Evolutionary conservation across 2,113 vertebrate species (phyloP).

Genomic region (Glaucomys volans): DNA sequence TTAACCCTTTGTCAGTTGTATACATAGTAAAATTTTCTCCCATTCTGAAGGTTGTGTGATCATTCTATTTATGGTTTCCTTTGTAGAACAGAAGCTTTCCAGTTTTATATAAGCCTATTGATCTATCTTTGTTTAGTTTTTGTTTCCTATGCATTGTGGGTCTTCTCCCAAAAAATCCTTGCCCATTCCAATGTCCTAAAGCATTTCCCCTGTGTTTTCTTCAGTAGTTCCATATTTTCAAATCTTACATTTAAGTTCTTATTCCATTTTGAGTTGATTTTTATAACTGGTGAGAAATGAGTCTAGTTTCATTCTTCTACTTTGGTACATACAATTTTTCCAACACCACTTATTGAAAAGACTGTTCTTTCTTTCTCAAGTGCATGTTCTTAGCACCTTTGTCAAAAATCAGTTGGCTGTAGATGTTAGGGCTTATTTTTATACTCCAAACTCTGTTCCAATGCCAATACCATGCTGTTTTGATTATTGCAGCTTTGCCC

Average conservation of each 20-base stretch:
- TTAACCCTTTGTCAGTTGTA: too few relatives aligned
- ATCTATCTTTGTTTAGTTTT: neutral
- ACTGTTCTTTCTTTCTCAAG: neutral
- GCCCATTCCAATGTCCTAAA: neutral
- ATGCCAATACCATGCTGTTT: neutral
- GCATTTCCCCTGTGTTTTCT: neutral
- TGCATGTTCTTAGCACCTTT: neutral
- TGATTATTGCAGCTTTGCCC: neutral
- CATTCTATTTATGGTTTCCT: neutral
- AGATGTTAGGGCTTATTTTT: neutral
- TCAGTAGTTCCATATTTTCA: neutral
- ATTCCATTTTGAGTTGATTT: neutral
- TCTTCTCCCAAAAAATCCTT: neutral
- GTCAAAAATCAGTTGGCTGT: neutral
- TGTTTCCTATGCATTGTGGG: neutral
- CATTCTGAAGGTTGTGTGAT: too few relatives aligned
- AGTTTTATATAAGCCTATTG: neutral
- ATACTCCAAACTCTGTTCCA: neutral
- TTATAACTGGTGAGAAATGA: neutral
- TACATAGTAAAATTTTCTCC: too few relatives aligned
- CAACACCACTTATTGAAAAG: neutral
- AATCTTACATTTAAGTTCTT: neutral
- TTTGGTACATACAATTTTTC: neutral
- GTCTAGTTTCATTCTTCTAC: neutral
- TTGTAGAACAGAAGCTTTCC: neutral